Percentiles rank a stretch among this genome's conserved stretches.
phyloP scores from a whole-genome alignment of 2,797 vertebrate species.

The Enteromius radiatus region DNA sequence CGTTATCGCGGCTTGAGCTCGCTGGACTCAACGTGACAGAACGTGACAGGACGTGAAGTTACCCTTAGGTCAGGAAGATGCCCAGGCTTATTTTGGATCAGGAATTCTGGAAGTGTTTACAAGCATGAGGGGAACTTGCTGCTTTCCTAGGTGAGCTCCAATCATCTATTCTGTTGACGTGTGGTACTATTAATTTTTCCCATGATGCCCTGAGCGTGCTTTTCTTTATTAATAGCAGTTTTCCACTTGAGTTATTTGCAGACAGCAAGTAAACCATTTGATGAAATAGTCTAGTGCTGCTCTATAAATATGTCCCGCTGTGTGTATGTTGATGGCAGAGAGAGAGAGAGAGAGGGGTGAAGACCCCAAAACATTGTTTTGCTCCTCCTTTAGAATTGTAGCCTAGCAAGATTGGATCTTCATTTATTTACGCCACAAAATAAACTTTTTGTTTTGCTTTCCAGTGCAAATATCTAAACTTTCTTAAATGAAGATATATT shows the following conservation, averaged over 20 bases:
- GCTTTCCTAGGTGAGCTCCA: conserved; percentile 44
- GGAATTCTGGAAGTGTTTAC: conserved; percentile 57
- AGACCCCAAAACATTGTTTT: background rate
- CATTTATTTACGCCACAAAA: background rate
- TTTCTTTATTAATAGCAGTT: conserved; percentile 55
- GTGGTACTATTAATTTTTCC: conserved; percentile 44
- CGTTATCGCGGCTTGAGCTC: background rate
- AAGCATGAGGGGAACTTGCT: conserved; percentile 60
- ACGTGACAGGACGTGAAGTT: background rate
- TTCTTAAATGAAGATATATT: background rate
- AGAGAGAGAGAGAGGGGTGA: background rate
- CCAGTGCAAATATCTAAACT: background rate
- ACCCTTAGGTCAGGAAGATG: conserved; percentile 9
- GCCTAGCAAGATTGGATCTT: background rate
- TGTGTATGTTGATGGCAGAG: background rate
- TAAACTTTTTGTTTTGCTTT: background rate
- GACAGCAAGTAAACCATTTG: conserved; percentile 51
- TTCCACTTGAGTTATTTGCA: conserved; percentile 50
- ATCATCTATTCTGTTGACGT: background rate
- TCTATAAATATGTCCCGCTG: conserved; percentile 56
- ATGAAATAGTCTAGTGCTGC: conserved; percentile 36
- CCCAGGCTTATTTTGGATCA: conserved; percentile 44
- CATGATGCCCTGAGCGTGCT: conserved; percentile 43
- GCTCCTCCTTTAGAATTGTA: background rate
- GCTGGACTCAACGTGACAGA: background rate